Base-by-base conservation (phyloP, 2,888 invertebrate genomes). In the Autographa gamma region DNA sequence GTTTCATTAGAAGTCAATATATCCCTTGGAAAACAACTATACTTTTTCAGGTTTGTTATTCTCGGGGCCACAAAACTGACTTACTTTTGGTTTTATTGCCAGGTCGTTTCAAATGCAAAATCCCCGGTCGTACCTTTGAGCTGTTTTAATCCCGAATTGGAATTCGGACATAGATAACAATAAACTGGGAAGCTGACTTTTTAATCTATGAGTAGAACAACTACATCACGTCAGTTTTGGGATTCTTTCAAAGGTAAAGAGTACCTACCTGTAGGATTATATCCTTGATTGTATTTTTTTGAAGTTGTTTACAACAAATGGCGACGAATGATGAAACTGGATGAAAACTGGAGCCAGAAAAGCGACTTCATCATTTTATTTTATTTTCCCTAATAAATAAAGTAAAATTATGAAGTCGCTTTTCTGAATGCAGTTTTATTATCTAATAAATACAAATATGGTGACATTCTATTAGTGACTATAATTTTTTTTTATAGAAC, bases 31-130 rank as follows among this genome's bases (percentile, higher is more conserved):
- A 43, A 43, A 5, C 43, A 6, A 16, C 16, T 14, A 48, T n/a
- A 48, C 6, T 3, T 25, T 25, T 25, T 25, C 25, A 25, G 7
- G 48, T 48, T 48, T 48, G 48, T 48, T 48, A 48, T 48, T 48
- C n/a, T 48, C 43, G 43, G 16, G n/a, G n/a, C n/a, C 48, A 48
- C 48, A 48, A 48, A 6, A 48, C 4, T 48, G n/a, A 48, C 48
- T 48, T 4, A 8, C 48, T 48, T n/a, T 48, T 48, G 48, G 16
- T 48, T 43, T 48, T 48, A 48, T n/a, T 48, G n/a, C 48, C 48
- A 48, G n/a, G n/a, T 48, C 48, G 48, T 48, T 48, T n/a, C 48
- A 16, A 48, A 48, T n/a, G 48, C 48, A 48, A 48, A 48, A 48
- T n/a, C n/a, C 7, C n/a, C 48, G 48, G n/a, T 48, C 48, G n/a